A percentile compares a stretch with the other conserved stretches of the same genome.
phyloP scores from a whole-genome alignment of 1,140 invertebrate genomes.

The Anastrepha obliqua region DNA sequence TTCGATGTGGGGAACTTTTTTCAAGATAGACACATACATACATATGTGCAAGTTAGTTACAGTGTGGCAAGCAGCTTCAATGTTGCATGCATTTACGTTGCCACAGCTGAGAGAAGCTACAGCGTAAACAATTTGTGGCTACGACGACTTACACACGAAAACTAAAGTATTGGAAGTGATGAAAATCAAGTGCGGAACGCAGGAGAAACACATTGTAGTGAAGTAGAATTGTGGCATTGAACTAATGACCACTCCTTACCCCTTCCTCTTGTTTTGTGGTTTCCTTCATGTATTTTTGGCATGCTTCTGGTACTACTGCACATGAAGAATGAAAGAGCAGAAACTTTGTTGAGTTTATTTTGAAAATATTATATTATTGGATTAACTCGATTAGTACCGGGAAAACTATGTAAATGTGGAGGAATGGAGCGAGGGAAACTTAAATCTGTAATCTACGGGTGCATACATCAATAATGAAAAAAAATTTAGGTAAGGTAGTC shows the following conservation, averaged over 20 bases:
- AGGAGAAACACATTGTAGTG: not conserved
- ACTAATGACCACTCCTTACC: not conserved
- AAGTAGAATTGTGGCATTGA: not conserved
- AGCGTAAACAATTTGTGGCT: constrained; percentile 13
- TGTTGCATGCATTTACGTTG: not conserved
- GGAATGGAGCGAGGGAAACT: no score
- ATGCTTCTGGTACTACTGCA: not conserved
- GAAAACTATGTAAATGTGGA: not conserved
- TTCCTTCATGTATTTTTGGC: not conserved
- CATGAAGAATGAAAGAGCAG: not conserved
- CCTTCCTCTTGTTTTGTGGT: not conserved
- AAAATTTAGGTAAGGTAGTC: no score
- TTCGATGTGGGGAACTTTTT: no score
- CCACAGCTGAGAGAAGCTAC: not conserved
- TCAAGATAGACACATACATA: no score
- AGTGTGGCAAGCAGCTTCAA: not conserved
- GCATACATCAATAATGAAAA: no score
- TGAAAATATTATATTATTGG: constrained; percentile 18
- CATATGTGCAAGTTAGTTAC: not conserved
- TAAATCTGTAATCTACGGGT: no score
- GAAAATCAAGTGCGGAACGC: not conserved
- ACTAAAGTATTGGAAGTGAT: not conserved
- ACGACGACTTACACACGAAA: not conserved
- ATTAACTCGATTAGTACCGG: not conserved
- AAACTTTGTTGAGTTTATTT: constrained; percentile 28